These are phyloP conservation scores for Channa striata DNA, from an alignment of 2,797 vertebrate genomes.

Conservation along the genomic window DNA sequence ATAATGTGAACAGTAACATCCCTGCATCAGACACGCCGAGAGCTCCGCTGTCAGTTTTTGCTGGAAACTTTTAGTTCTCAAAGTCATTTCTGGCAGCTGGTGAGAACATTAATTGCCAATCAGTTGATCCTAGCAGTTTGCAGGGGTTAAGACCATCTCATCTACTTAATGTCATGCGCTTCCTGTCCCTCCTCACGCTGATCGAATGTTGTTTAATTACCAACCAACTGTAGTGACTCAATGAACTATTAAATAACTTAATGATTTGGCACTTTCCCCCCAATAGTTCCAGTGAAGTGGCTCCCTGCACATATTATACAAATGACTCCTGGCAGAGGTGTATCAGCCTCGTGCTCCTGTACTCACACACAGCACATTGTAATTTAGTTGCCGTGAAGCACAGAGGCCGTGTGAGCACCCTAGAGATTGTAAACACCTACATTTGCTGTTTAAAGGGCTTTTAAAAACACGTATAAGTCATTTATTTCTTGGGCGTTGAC, in stretches of 20 bases:
- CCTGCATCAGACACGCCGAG: background rate
- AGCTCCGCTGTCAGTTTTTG: background rate
- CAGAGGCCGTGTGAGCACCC: constrained; percentile 30
- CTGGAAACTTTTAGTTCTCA: constrained; percentile 59
- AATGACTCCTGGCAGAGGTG: constrained; percentile 56
- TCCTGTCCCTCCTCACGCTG: constrained; percentile 55
- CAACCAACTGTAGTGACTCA: constrained; percentile 77
- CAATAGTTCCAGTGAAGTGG: constrained; percentile 56
- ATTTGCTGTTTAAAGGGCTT: constrained; percentile 42
- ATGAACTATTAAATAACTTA: constrained; percentile 83
- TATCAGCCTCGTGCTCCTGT: constrained; percentile 20
- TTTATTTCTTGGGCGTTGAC: constrained; percentile 23
- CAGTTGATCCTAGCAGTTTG: constrained; percentile 69
- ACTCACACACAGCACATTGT: constrained; percentile 33
- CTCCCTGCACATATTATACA: constrained; percentile 55
- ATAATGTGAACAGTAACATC: background rate
- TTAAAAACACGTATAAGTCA: constrained; percentile 40
- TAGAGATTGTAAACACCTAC: constrained; percentile 40
- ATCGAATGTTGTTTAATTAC: constrained; percentile 80
- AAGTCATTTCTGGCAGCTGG: constrained; percentile 66
- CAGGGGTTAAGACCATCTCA: constrained; percentile 75
- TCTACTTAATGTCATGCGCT: constrained; percentile 69
- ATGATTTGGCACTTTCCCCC: constrained; percentile 75
- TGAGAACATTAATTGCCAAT: constrained; percentile 72
- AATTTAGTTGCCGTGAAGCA: constrained; percentile 36